These are phyloP conservation scores for Cartodere bifasciata DNA, from an alignment of 2,888 invertebrate genomes.

Conservation along the genomic window DNA sequence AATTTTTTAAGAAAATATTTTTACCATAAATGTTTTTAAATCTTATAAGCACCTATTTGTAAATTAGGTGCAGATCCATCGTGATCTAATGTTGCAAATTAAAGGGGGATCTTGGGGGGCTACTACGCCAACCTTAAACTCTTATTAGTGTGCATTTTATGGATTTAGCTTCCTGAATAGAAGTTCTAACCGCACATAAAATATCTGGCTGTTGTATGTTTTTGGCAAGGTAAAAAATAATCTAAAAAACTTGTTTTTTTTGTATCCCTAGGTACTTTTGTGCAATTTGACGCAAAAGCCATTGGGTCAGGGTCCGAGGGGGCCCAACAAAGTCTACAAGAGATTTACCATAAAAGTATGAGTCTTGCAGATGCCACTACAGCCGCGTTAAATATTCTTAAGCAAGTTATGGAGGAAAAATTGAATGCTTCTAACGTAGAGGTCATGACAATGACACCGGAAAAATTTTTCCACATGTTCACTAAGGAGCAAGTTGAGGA, in stretches of 20 bases:
- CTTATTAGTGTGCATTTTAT: too few relatives aligned
- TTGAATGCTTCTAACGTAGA: constrained; percentile 94
- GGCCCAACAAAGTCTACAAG: constrained; percentile 85
- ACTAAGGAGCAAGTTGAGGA: constrained; percentile 81
- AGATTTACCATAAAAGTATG: constrained; percentile 73
- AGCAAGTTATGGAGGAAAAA: constrained; percentile 99
- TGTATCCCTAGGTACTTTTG: constrained; percentile 96
- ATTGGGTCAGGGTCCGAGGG: constrained; percentile 99
- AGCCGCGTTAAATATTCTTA: constrained; percentile 81
- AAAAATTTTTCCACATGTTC: constrained; percentile 77
- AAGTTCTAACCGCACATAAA: too few relatives aligned
- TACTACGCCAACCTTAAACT: too few relatives aligned
- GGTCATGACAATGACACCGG: constrained; percentile 86
- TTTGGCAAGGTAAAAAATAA: too few relatives aligned
- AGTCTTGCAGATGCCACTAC: constrained; percentile 87
- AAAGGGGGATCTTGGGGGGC: too few relatives aligned
- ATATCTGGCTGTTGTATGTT: too few relatives aligned
- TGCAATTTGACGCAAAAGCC: constrained; percentile 96
- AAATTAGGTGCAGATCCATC: too few relatives aligned
- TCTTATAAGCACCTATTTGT: too few relatives aligned
- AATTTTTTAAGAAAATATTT: too few relatives aligned
- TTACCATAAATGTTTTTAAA: too few relatives aligned
- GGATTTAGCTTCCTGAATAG: too few relatives aligned
- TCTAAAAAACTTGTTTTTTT: constrained; percentile 42
- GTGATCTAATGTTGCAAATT: too few relatives aligned